Base-by-base conservation (phyloP, 37 sponge, comb jelly and placozoan genomes). In the Geodia barretti region DNA sequence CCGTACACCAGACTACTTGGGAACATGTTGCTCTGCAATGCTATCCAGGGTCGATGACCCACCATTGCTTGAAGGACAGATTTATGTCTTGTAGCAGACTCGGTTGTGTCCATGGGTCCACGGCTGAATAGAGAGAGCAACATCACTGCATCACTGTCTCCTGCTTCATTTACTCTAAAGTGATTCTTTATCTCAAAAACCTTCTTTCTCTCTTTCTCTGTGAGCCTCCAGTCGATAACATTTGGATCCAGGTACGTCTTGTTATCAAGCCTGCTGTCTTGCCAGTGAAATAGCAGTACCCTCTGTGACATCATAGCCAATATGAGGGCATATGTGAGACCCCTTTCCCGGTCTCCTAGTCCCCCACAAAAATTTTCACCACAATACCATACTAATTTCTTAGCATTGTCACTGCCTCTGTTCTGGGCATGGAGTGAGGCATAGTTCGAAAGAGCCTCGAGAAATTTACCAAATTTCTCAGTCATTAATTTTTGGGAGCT, bases 281-380 rank as follows among this genome's bases (percentile, higher is more conserved):
- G 54, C 84, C 84, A 84, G 31, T 40, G 33, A 3, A 84, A 32
- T 60, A 76, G 3, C 33, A 84, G 70, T 5, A 9, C 47, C 0
- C 84, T 41, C 39, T 60, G 47, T 40, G 59, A 72, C 43, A 82
- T 65, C 65, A 82, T 73, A n/a, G 83, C 66, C 41, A 82, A 34
- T 39, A 82, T 11, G 31, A 82, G 74, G 31, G 83, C 40, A 23
- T 82, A 82, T 24, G 74, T 64, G 17, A 63, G 29, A 3, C 84
- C 84, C 38, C 60, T 68, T 32, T 77, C 3, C 25, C 84, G 30
- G 60, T 84, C 84, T n/a, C 69, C 84, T 1, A 84, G 77, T 1
- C 84, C 84, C 1, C 84, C 84, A 70, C 84, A 84, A 42, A 25
- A 58, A 4, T 83, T 33, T 60, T 30, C 39, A 24, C 23, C 58